phyloP scores from a whole-genome alignment of 2,113 vertebrate species.

The Morphnarchus princeps region DNA sequence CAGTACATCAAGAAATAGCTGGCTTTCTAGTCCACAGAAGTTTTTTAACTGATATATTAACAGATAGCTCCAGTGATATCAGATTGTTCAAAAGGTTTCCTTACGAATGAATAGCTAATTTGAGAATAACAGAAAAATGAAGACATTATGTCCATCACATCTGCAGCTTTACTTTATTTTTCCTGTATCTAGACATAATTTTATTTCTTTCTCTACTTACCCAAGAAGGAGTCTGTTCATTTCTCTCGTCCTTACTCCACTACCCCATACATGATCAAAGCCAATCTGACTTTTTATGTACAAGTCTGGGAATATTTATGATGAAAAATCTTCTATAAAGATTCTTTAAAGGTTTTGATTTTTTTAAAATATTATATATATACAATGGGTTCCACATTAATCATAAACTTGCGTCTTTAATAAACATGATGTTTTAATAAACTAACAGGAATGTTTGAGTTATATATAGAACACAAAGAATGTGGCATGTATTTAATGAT shows the following conservation, averaged over 20 bases:
- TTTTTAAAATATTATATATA: not conserved
- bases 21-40: not conserved
- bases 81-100: not conserved
- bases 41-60: not conserved
- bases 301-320: not conserved
- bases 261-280: not conserved
- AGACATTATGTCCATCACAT: not conserved
- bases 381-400: not conserved
- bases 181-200: not conserved
- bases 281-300: not conserved
- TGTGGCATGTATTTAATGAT: not conserved
- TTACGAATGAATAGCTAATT: not conserved
- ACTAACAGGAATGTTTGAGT: not conserved
- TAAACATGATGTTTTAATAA: conserved; percentile 3
- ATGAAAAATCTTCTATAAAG: not conserved
- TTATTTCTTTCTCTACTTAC: not conserved
- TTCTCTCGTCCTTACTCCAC: not conserved
- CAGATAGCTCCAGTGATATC: not conserved
- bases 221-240: not conserved
- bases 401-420: not conserved
- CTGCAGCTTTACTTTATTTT: not conserved
- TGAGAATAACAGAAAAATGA: not conserved
- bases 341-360: not conserved
- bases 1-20: not conserved
- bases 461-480: not conserved